Percentiles rank a stretch among this genome's conserved stretches.
Conservation (phyloP, 1,140 invertebrate species). For the Carposina sasakii region DNA sequence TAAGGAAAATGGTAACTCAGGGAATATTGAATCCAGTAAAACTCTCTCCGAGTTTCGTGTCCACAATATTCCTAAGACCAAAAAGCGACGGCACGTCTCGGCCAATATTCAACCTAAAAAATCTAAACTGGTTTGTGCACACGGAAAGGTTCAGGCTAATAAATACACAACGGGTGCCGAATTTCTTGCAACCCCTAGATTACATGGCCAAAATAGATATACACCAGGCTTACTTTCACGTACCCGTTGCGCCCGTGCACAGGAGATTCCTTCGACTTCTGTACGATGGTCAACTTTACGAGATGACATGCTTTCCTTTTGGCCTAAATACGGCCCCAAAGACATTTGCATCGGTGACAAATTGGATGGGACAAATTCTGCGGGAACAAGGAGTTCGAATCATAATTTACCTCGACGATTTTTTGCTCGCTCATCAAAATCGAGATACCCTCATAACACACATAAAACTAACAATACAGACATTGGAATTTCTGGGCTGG, state of each 20-base stretch:
- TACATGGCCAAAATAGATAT: constrained; percentile 6
- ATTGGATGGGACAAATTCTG: background rate
- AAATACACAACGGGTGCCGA: constrained; percentile 1
- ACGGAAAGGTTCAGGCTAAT: constrained; percentile 2
- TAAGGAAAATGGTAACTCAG: background rate
- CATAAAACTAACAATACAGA: background rate
- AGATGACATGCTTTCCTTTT: constrained; percentile 2
- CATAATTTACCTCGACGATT: background rate
- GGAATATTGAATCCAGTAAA: background rate
- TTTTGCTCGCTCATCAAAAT: background rate
- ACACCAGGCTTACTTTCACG: constrained; percentile 3
- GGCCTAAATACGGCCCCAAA: background rate
- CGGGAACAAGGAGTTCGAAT: background rate
- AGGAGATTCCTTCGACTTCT: background rate
- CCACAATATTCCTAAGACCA: background rate
- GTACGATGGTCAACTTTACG: too few relatives aligned
- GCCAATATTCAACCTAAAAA: background rate
- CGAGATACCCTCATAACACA: background rate
- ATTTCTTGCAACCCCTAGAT: constrained; percentile 3
- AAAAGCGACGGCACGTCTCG: background rate
- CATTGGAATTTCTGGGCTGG: background rate
- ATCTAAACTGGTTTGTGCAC: background rate
- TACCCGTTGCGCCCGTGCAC: background rate
- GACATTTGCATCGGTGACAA: background rate
- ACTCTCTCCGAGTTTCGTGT: background rate